These are phyloP conservation scores for Notothenia coriiceps DNA, from an alignment of 2,113 vertebrate genomes.

Conservation along the genomic window DNA sequence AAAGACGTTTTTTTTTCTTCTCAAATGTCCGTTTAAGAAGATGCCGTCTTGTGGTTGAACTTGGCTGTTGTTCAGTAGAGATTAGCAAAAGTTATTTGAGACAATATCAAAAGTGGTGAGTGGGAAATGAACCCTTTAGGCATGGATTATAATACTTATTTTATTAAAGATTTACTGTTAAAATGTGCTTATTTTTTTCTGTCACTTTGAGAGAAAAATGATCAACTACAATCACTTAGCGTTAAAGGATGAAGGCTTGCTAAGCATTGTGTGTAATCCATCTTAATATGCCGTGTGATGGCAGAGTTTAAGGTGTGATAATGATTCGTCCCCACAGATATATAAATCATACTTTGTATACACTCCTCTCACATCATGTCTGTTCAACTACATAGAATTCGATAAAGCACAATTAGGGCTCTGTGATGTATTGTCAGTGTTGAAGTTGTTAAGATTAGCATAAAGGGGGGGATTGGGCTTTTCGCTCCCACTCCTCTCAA, in stretches of 20 bases:
- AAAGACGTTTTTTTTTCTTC: neutral
- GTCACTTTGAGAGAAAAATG: slow-evolving; percentile 47
- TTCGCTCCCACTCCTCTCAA: slow-evolving; percentile 52
- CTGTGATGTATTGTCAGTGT: slow-evolving; percentile 60
- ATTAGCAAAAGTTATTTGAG: slow-evolving; percentile 56
- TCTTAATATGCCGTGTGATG: slow-evolving; percentile 66
- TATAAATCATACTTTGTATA: slow-evolving; percentile 76
- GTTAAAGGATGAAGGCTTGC: slow-evolving; percentile 49
- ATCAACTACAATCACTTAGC: slow-evolving; percentile 60
- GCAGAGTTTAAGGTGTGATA: slow-evolving; percentile 59
- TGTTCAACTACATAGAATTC: slow-evolving; percentile 63
- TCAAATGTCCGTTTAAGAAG: neutral
- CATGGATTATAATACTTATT: slow-evolving; percentile 47
- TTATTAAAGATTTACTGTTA: slow-evolving; percentile 27
- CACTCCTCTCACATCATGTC: slow-evolving; percentile 59
- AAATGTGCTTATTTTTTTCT: slow-evolving; percentile 49
- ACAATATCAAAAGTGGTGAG: slow-evolving; percentile 59
- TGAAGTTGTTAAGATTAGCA: slow-evolving; percentile 69
- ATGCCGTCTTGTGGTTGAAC: too few species aligned
- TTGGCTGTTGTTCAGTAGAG: slow-evolving; percentile 38
- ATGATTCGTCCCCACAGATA: slow-evolving; percentile 67
- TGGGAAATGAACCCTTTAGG: slow-evolving; percentile 69
- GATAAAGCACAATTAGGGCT: slow-evolving; percentile 70
- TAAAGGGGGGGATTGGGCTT: slow-evolving; percentile 48
- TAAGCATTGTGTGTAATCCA: slow-evolving; percentile 65